Conservation (phyloP, 2,797 vertebrate species). For the Discoglossus pictus region DNA sequence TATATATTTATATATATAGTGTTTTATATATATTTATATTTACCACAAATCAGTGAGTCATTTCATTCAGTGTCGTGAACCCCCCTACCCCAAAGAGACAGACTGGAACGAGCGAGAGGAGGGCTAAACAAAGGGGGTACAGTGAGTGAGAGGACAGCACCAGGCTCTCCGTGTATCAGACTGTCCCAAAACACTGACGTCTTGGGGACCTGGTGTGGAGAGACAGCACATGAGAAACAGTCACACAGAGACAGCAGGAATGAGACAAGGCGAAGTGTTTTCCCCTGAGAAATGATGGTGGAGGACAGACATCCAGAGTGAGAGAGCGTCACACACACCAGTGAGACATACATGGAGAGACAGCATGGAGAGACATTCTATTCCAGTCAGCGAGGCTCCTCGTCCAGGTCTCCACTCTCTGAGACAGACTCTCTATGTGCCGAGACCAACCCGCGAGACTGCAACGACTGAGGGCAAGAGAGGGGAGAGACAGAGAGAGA, state of each 20-base stretch:
- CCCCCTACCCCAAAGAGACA: slow-evolving; percentile 5
- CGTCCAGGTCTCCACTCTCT: slow-evolving; percentile 56
- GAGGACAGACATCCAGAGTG: slow-evolving; percentile 1
- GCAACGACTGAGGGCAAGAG: slow-evolving; percentile 53
- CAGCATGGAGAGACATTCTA: neutral
- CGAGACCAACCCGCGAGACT: slow-evolving; percentile 25
- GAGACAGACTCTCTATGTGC: slow-evolving; percentile 45
- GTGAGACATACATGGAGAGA: slow-evolving; percentile 28
- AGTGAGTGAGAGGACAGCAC: neutral
- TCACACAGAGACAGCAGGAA: slow-evolving; percentile 21
- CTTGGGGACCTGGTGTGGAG: slow-evolving; percentile 16
- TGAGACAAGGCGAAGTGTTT: slow-evolving; percentile 18
- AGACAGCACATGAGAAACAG: slow-evolving; percentile 12
- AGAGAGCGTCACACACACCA: slow-evolving; percentile 17
- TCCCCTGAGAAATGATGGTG: slow-evolving; percentile 25
- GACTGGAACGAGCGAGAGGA: slow-evolving; percentile 4
- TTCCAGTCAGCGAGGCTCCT: slow-evolving; percentile 45
- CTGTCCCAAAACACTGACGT: neutral
- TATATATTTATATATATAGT: slow-evolving; percentile 46
- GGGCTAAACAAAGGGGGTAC: neutral
- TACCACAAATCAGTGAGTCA: slow-evolving; percentile 43
- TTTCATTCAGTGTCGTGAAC: slow-evolving; percentile 50
- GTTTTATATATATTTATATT: slow-evolving; percentile 44
- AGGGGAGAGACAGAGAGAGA: slow-evolving; percentile 53
- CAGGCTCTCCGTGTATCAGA: slow-evolving; percentile 9